These are phyloP conservation scores for Ephestia elutella DNA, from an alignment of 1,140 invertebrate species.

Conservation along the genomic window DNA sequence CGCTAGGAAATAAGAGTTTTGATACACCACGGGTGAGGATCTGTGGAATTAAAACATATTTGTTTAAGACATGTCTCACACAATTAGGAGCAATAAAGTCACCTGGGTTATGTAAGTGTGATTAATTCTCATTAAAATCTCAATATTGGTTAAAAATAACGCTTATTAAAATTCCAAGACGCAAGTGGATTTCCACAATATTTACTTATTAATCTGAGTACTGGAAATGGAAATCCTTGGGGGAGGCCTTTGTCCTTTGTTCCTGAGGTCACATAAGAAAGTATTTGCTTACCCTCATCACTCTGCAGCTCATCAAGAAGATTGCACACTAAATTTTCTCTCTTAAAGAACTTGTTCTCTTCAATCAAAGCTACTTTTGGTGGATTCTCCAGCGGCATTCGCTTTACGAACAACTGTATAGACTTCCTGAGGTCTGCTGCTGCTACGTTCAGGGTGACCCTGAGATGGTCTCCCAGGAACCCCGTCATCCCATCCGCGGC, in stretches of 20 bases:
- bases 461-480: constrained; percentile 51
- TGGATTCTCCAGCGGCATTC: background rate
- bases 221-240: too few species aligned
- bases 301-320: constrained; percentile 36
- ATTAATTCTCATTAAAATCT: too few species aligned
- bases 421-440: background rate
- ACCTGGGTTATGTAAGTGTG: too few species aligned
- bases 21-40: constrained; percentile 30
- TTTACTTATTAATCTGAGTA: too few species aligned
- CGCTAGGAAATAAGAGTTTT: constrained; percentile 39
- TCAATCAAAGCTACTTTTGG: constrained; percentile 45
- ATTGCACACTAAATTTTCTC: constrained; percentile 38
- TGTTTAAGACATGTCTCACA: too few species aligned
- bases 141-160: too few species aligned
- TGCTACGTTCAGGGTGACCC: constrained; percentile 27
- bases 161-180: too few species aligned
- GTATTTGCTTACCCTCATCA: background rate
- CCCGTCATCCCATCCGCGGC: constrained; percentile 39
- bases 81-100: too few species aligned
- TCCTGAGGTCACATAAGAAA: too few species aligned
- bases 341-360: constrained; percentile 32
- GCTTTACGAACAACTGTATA: constrained; percentile 3
- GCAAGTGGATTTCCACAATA: too few species aligned
- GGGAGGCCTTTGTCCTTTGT: too few species aligned
- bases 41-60: constrained; percentile 23